A percentile compares a stretch with the other conserved stretches of the same genome.
Evolutionary conservation across 2,797 vertebrate species (phyloP).

Genomic region (Cyprinodon diabolis): DNA sequence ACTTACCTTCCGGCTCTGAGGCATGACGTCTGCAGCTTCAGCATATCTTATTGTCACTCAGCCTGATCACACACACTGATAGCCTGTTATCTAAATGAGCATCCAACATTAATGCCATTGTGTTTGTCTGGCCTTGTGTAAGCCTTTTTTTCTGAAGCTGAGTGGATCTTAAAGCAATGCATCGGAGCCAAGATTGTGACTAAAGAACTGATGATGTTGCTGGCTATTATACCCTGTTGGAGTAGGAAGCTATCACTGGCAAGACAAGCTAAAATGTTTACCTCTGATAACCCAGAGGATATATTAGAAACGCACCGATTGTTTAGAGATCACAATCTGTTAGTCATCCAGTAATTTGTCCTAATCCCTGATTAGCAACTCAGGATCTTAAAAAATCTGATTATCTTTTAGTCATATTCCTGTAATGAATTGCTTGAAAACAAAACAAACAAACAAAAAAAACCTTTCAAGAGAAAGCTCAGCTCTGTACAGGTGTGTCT

Average conservation of each 20-base stretch:
- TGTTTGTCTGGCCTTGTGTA: constrained; percentile 55
- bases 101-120: constrained; percentile 72
- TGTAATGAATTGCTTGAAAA: not conserved
- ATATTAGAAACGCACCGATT: not conserved
- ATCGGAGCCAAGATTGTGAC: constrained; percentile 45
- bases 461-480: too few relatives aligned
- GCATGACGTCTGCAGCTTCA: constrained; percentile 60
- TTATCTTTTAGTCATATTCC: not conserved
- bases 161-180: constrained; percentile 56
- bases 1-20: constrained; percentile 48
- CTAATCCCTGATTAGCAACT: not conserved
- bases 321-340: not conserved
- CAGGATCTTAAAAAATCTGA: too few relatives aligned
- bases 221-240: constrained; percentile 52
- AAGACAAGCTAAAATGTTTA: constrained; percentile 53
- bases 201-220: constrained; percentile 41
- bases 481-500: not conserved
- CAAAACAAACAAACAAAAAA: too few relatives aligned
- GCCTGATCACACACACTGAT: constrained; percentile 64
- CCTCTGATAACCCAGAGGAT: constrained; percentile 34
- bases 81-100: constrained; percentile 75
- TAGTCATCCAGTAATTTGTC: not conserved
- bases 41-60: constrained; percentile 67
- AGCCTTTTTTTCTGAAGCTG: constrained; percentile 60
- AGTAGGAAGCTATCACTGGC: constrained; percentile 56